Percentiles rank a stretch among this genome's conserved stretches.
phyloP scores from a whole-genome alignment of 2,113 vertebrate genomes.

The Megatriorchis doriae region DNA sequence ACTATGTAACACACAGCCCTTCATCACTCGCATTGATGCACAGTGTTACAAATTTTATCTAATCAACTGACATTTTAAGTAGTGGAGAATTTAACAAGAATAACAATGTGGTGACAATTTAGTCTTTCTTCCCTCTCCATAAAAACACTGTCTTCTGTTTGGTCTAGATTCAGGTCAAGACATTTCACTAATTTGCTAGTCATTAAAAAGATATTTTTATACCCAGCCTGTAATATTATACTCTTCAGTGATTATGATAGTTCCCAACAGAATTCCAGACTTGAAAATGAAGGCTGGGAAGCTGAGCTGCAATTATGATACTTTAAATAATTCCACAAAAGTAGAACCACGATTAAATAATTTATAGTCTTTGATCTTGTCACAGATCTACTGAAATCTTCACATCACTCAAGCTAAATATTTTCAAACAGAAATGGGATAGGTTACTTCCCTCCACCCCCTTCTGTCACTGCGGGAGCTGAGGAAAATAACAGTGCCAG shows the following conservation, averaged over 20 bases:
- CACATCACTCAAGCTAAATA: conserved; percentile 80
- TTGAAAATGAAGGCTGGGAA: conserved; percentile 80
- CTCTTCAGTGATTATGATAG: conserved; percentile 83
- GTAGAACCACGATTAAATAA: conserved; percentile 88
- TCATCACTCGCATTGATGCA: conserved; percentile 56
- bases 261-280: conserved; percentile 86
- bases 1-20: conserved; percentile 24
- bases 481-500: conserved; percentile 45
- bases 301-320: conserved; percentile 86
- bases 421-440: conserved; percentile 78
- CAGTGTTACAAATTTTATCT: conserved; percentile 68
- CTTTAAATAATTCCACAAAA: conserved; percentile 95
- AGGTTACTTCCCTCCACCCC: conserved; percentile 42
- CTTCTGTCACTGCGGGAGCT: background rate
- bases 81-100: conserved; percentile 71
- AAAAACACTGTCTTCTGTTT: conserved; percentile 81
- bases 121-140: conserved; percentile 59
- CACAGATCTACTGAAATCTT: conserved; percentile 79
- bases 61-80: conserved; percentile 73
- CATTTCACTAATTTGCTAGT: conserved; percentile 85
- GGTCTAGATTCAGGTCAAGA: conserved; percentile 80
- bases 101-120: conserved; percentile 78
- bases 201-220: conserved; percentile 90
- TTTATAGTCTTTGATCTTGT: conserved; percentile 83
- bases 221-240: conserved; percentile 86